These are phyloP conservation scores for Apodemus sylvaticus DNA, from an alignment of 2,113 vertebrate species.

Conservation along the genomic window DNA sequence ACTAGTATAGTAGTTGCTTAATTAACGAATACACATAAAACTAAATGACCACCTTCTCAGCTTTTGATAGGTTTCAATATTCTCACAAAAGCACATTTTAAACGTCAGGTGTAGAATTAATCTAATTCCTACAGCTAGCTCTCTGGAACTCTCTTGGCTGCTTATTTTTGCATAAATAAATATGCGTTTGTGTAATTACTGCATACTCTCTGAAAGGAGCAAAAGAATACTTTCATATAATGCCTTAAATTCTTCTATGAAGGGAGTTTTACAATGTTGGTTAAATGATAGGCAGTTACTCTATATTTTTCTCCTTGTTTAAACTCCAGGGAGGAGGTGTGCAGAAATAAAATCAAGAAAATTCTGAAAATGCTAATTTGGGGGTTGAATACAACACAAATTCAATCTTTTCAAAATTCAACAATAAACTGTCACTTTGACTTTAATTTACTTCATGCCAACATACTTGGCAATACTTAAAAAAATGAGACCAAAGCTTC, in stretches of 20 bases:
- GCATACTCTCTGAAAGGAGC: neutral
- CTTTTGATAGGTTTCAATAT: constrained; percentile 18
- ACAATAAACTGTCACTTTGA: constrained; percentile 63
- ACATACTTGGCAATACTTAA: constrained; percentile 70
- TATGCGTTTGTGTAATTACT: neutral
- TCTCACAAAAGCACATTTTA: neutral
- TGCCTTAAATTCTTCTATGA: neutral
- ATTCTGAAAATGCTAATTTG: constrained; percentile 4
- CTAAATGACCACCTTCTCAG: neutral
- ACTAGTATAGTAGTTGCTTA: neutral
- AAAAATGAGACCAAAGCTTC: constrained; percentile 55
- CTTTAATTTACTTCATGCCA: constrained; percentile 71
- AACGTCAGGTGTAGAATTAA: constrained; percentile 17
- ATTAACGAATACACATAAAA: neutral
- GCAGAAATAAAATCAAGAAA: constrained; percentile 17
- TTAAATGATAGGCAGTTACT: neutral
- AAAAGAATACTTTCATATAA: neutral
- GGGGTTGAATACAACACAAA: neutral
- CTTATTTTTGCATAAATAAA: neutral
- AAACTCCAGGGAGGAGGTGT: neutral
- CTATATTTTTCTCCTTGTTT: constrained; percentile 10
- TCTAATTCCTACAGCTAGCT: neutral
- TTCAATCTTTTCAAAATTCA: constrained; percentile 45
- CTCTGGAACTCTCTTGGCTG: neutral
- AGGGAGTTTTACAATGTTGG: neutral